Percentiles rank a stretch among this genome's conserved stretches.
phyloP scores from a whole-genome alignment of 2,797 vertebrate species.

The Lacerta agilis region DNA sequence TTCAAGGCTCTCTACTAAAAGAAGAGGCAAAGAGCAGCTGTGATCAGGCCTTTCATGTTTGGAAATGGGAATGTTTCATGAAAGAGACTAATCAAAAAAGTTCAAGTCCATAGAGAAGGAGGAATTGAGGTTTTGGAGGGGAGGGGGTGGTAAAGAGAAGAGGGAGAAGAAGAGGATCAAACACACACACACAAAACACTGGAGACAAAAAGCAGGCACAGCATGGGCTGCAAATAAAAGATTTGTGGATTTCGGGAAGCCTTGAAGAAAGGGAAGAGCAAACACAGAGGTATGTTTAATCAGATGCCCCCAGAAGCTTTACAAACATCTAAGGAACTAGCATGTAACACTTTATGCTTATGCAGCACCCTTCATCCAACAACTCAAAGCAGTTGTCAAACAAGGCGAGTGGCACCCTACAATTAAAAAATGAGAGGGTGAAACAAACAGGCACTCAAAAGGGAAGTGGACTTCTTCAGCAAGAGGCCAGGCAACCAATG shows the following conservation, averaged over 20 bases:
- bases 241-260: constrained; percentile 19
- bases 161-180: constrained; percentile 32
- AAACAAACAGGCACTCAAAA: not conserved
- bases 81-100: constrained; percentile 40
- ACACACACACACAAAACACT: constrained; percentile 7
- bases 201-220: constrained; percentile 36
- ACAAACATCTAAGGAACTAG: constrained; percentile 28
- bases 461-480: not conserved
- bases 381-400: constrained; percentile 22
- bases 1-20: constrained; percentile 18
- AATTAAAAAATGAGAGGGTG: not conserved
- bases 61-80: constrained; percentile 34
- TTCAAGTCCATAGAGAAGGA: constrained; percentile 26
- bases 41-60: constrained; percentile 36
- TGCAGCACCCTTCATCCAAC: constrained; percentile 1
- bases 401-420: not conserved
- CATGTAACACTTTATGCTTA: constrained; percentile 21
- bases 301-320: constrained; percentile 39
- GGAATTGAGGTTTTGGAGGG: not conserved
- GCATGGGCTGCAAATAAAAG: constrained; percentile 36
- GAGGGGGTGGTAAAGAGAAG: not conserved
- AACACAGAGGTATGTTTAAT: constrained; percentile 38
- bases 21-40: constrained; percentile 23
- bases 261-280: constrained; percentile 29
- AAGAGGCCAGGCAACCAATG: not conserved